Base-by-base conservation (phyloP, 2,797 vertebrate genomes). In the Clarias fuscus region DNA sequence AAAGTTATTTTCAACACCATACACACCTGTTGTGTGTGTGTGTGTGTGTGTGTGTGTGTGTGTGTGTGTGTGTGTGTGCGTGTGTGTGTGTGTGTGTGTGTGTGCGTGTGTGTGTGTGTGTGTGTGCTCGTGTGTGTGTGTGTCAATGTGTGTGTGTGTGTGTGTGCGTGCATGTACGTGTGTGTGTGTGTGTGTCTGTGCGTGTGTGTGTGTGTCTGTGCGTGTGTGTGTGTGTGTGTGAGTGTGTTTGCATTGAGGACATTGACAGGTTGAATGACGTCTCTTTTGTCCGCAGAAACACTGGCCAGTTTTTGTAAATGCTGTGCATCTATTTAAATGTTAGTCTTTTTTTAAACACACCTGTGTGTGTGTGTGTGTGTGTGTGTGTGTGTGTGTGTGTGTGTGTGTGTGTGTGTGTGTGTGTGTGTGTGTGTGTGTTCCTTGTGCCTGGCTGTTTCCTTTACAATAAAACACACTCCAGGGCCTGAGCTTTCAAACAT, bases 351-450 rank as follows among this genome's bases (percentile, higher is more conserved):
- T 65, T 65, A 14, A 65, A 65, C 64, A 65, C n/a, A 27, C 64
- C n/a, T 65, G 64, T 65, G 64, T 65, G 62, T n/a, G 62, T 64
- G 18, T 61, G 59, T 61, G 59, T 61, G 59, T 61, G 61, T 62
- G 61, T 62, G 61, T 62, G 61, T 62, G 61, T 65, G 62, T 27
- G 64, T 65, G 64, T 67, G n/a, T 67, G 64, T 67, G n/a, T 27
- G 62, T 65, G 62, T 27, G 62, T n/a, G 62, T 64, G 18, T 61
- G 59, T 61, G 59, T 61, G 59, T 61, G 61, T 62, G 61, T 62
- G 61, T 62, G 61, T 62, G 61, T 65, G 62, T 27, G 62, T 65
- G 64, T 65, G n/a, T 67, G 64, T 68, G 67, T 68, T 68, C 65
- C 6, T 17, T 67, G 14, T 68, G 27, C 15, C 27, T 33, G n/a